Base-by-base conservation (phyloP, 1,140 invertebrate genomes). In the Neodiprion pinetum region DNA sequence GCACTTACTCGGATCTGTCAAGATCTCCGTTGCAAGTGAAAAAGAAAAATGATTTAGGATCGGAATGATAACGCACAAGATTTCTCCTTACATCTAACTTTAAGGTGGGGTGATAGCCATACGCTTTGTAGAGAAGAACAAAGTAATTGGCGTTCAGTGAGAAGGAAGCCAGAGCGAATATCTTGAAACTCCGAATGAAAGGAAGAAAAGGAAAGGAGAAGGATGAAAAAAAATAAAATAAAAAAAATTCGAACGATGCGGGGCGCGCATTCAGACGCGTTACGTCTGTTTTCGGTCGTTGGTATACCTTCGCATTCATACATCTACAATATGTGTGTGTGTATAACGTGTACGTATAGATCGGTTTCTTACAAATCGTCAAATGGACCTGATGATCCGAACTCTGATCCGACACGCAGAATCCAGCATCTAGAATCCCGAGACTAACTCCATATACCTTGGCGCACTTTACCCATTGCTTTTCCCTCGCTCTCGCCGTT, bases 351-450 rank as follows among this genome's bases (percentile, higher is more conserved):
- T 40, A 40, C 28, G 28, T 40, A 40, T 40, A 40, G 2, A 40
- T 5, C 28, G 53, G 53, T 9, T 61, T 17, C 53, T 61, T 61
- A 61, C 53, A 61, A 61, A 61, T 61, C 53, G 53, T 61, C 53
- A 61, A 61, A 61, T 61, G 53, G 53, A 61, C 53, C n/a, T 61
- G 53, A 61, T 9, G 53, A 61, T 61, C 53, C 53, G 53, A 61
- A 61, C 53, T 61, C 53, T 61, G n/a, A 61, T 61, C 53, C 53
- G 53, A 61, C 53, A 61, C 53, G 53, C 53, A 61, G 53, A 61
- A 61, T 61, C n/a, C 53, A 61, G 53, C 0, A 14, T 9, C 53
- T 61, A 61, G 53, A 61, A 14, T 61, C 53, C 53, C 53, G 53
- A 17, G 53, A 61, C 53, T 14, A 12, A 14, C 53, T 61, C 53